Evolutionary conservation across 2,797 vertebrate genomes (phyloP), one percentile per base, ranked within the genome.

Genomic region (Sebastes nivosus): DNA sequence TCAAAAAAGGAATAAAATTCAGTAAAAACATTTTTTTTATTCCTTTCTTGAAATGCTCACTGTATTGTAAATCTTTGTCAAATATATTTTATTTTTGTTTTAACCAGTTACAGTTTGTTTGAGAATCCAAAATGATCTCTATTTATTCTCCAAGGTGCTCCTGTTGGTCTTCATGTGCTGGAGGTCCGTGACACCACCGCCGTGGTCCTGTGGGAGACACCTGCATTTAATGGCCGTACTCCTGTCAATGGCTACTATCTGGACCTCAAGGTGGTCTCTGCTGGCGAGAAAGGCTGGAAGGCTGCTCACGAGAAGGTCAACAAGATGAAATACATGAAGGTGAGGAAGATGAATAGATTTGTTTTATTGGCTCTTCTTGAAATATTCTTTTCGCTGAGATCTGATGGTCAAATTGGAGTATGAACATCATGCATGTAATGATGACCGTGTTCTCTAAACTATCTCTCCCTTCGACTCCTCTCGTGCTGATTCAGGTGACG

Each of bases 191-290:
- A 98, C 85, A 93, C 95, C 72, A 98, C 98, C 1, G 72, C 96
- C 69, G 97, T 99, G 77, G 91, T 99, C 27, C 94, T 98, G 69
- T 99, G 98, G 99, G 96, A 97, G n/a, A 88, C 95, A 1, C 99
- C 99, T 0, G 57, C 93, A n/a, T 97, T 98, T 80, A 89, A 93
- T 5, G 99, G 99, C 4, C 97, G 98, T 75, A 96, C 93, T 77
- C 94, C 97, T 0, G 87, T 99, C 89, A 97, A 93, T 14, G 99
- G 98, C 38, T 99, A 97, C 93, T 99, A 98, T 30, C 80, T 99
- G 89, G 98, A 99, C 76, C 7, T 98, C 75, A 99, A 98, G 87
- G 96, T 97, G 83, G 94, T 95, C 14, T 90, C 88, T 7, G 96
- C 95, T 38, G 95, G 94, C 57, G 96, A 96, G 5, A 93, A 95